phyloP scores from a whole-genome alignment of 2,888 invertebrate species.

The Aromia moschata region DNA sequence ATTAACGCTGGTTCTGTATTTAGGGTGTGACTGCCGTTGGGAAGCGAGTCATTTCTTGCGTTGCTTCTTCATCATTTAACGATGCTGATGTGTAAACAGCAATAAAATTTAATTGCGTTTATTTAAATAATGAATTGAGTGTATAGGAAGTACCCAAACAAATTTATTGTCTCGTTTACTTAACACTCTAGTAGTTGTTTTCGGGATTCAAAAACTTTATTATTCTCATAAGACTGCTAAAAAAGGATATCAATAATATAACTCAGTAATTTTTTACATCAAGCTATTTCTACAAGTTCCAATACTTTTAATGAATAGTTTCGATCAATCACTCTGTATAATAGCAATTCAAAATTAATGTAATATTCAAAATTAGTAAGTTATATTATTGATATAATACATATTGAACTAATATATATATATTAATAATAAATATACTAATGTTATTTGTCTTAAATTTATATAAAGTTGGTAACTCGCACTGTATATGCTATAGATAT shows the following conservation, averaged over 20 bases:
- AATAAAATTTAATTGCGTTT: not conserved
- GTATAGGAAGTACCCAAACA: not conserved
- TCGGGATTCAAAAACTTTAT: not conserved
- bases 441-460: too few relatives aligned
- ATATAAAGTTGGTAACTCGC: too few relatives aligned
- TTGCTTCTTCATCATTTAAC: not conserved
- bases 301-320: too few relatives aligned
- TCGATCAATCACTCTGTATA: too few relatives aligned
- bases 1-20: conserved; percentile 1
- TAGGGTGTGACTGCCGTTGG: not conserved
- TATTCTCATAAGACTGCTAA: not conserved
- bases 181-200: not conserved
- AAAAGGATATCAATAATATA: not conserved
- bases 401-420: too few relatives aligned
- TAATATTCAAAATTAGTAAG: too few relatives aligned
- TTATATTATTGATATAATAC: too few relatives aligned
- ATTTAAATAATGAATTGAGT: not conserved
- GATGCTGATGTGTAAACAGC: not conserved
- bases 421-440: too few relatives aligned
- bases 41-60: not conserved
- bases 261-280: not conserved
- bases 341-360: too few relatives aligned
- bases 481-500: too few relatives aligned
- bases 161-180: not conserved
- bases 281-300: too few relatives aligned